These are phyloP conservation scores for Nudaria mundana DNA, from an alignment of 2,888 invertebrate genomes.

Conservation along the genomic window DNA sequence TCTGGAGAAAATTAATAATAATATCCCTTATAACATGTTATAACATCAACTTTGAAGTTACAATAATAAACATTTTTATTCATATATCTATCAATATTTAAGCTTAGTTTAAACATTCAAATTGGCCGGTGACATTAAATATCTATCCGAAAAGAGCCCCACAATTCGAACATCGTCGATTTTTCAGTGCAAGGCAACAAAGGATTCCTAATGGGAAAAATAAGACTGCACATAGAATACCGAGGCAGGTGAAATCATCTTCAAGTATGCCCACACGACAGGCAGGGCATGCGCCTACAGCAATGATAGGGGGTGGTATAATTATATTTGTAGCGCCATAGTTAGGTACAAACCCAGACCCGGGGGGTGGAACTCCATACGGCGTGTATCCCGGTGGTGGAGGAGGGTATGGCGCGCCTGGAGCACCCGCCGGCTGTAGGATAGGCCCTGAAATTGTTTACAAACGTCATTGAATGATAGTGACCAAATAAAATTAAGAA, in stretches of 20 bases:
- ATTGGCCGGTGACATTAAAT: conserved; percentile 11
- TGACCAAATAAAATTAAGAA: too few relatives aligned
- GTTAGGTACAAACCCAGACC: conserved; percentile 76
- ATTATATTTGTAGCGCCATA: conserved; percentile 84
- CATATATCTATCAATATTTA: conserved; percentile 35
- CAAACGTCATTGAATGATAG: conserved; percentile 7
- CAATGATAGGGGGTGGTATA: conserved; percentile 88
- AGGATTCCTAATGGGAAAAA: conserved; percentile 94
- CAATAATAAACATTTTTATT: conserved; percentile 27
- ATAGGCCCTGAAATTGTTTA: conserved; percentile 21
- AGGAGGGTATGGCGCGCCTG: conserved; percentile 60
- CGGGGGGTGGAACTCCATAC: conserved; percentile 52
- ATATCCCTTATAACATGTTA: conserved; percentile 3
- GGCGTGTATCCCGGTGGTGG: conserved; percentile 82
- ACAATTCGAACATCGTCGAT: conserved; percentile 93
- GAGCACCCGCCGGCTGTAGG: conserved; percentile 25
- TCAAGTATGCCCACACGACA: conserved; percentile 93
- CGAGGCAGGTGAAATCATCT: conserved; percentile 92
- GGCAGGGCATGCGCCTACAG: conserved; percentile 93
- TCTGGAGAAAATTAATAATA: too few relatives aligned
- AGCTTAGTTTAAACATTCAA: conserved; percentile 33
- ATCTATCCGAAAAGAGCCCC: conserved; percentile 88
- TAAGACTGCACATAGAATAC: conserved; percentile 90
- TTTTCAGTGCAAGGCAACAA: conserved; percentile 91
- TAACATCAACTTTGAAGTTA: conserved; percentile 18